These are phyloP conservation scores for Oryctes rhinoceros DNA, from an alignment of 1,140 invertebrate species.

Conservation along the genomic window DNA sequence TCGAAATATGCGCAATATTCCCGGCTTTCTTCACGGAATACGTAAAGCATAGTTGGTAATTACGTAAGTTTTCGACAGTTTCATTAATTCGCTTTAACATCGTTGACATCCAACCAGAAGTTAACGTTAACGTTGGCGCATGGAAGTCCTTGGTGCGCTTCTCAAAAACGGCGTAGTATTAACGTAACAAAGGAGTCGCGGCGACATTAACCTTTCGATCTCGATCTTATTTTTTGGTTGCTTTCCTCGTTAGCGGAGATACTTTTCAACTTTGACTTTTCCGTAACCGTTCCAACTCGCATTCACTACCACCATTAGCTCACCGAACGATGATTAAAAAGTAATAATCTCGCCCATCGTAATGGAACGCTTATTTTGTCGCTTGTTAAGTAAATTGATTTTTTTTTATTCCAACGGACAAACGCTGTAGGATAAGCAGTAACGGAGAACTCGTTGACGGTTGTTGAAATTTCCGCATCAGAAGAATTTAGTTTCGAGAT, in stretches of 20 bases:
- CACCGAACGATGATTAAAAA: constrained; percentile 2
- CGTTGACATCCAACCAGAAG: background rate
- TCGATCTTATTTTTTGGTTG: background rate
- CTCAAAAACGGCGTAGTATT: background rate
- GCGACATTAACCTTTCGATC: background rate
- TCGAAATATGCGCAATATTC: no score
- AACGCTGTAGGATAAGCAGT: background rate
- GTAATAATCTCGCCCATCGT: background rate
- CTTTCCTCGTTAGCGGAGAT: background rate
- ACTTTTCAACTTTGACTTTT: constrained; percentile 28
- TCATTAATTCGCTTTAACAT: background rate
- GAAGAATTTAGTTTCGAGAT: no score
- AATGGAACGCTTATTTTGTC: constrained; percentile 6
- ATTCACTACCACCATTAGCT: background rate
- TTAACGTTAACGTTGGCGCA: background rate
- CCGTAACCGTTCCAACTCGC: background rate
- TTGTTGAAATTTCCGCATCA: background rate
- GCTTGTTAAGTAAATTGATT: background rate
- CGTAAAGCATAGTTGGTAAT: no score
- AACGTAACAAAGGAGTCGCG: background rate
- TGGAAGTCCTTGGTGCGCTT: background rate
- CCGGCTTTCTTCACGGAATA: no score
- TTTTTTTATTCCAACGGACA: background rate
- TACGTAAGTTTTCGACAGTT: background rate
- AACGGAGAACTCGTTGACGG: background rate